These are phyloP conservation scores for Acrobasis repandana DNA, from an alignment of 2,888 invertebrate species.

Conservation along the genomic window DNA sequence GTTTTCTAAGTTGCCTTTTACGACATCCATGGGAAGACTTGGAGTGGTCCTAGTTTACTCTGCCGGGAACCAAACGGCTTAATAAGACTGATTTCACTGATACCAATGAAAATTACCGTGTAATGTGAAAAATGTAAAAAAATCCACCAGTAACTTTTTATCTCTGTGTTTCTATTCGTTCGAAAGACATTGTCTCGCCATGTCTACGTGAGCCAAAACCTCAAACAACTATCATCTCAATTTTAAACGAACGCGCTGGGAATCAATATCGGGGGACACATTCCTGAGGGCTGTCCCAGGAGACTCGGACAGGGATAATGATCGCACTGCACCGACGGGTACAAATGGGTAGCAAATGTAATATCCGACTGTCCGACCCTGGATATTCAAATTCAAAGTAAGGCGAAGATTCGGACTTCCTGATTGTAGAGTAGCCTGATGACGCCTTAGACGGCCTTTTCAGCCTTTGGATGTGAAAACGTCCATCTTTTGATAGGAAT, in stretches of 20 bases:
- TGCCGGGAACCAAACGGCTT: too few relatives aligned
- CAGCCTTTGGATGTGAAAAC: neutral
- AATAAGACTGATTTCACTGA: too few relatives aligned
- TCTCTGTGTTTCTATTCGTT: neutral
- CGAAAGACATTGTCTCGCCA: neutral
- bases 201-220: slow-evolving; percentile 45
- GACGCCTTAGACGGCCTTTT: neutral
- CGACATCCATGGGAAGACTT: too few relatives aligned
- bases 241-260: slow-evolving; percentile 64
- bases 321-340: slow-evolving; percentile 73
- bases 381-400: slow-evolving; percentile 69
- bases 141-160: too few relatives aligned
- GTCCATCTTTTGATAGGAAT: neutral
- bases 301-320: slow-evolving; percentile 77
- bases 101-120: too few relatives aligned
- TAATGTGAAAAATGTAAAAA: too few relatives aligned
- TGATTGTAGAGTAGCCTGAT: slow-evolving; percentile 46
- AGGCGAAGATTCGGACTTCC: slow-evolving; percentile 51
- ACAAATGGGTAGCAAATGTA: slow-evolving; percentile 82
- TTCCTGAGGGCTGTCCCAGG: slow-evolving; percentile 64
- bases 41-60: too few relatives aligned
- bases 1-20: too few relatives aligned
- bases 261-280: slow-evolving; percentile 69
- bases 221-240: slow-evolving; percentile 67
- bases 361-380: slow-evolving; percentile 74